A percentile compares a stretch with the other conserved stretches of the same genome.
Conservation (phyloP, 2,113 vertebrate genomes). For the Tragulus kanchil region DNA sequence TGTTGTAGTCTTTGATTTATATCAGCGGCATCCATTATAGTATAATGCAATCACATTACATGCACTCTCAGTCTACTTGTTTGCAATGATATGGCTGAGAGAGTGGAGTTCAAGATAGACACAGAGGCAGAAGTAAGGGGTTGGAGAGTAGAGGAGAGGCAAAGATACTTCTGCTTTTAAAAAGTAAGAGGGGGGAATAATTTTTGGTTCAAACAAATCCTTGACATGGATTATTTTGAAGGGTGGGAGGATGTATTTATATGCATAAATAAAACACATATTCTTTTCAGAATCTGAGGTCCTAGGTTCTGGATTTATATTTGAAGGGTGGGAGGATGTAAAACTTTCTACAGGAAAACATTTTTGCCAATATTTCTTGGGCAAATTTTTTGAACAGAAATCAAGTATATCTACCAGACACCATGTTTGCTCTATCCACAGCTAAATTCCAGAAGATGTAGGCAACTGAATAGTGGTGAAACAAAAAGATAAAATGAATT, state of each 20-base stretch:
- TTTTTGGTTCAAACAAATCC: background rate
- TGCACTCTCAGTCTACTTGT: background rate
- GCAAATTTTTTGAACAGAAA: background rate
- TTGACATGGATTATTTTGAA: background rate
- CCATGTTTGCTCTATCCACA: background rate
- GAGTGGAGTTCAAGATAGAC: background rate
- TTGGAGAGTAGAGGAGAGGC: background rate
- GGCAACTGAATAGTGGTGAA: background rate
- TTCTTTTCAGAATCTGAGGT: background rate
- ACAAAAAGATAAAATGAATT: background rate
- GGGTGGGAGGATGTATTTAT: background rate
- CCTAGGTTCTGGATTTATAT: background rate
- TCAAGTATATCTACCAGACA: background rate
- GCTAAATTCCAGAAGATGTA: background rate
- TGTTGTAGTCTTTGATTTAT: background rate
- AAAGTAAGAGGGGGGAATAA: background rate
- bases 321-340: too few relatives aligned
- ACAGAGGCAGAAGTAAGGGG: background rate
- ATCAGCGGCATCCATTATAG: background rate
- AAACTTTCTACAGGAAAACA: background rate
- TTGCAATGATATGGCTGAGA: background rate
- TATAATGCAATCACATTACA: background rate
- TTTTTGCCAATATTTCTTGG: slow-evolving; percentile 11
- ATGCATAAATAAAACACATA: background rate
- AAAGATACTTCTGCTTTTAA: too few relatives aligned